Base-by-base conservation (phyloP, 2,888 invertebrate species). In the Andrena camellia region DNA sequence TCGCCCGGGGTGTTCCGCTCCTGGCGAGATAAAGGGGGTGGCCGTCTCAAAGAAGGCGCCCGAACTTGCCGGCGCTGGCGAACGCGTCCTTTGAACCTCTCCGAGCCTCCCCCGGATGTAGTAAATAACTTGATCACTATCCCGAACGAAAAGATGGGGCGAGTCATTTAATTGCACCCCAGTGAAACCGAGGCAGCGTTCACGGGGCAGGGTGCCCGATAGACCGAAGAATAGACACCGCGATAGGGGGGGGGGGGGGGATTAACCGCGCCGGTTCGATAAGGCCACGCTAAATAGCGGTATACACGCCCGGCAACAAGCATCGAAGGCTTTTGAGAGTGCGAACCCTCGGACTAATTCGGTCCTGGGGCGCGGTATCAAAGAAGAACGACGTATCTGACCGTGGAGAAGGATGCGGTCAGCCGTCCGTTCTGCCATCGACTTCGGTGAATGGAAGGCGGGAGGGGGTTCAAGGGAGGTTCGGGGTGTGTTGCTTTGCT, bases 331-430 rank as follows among this genome's bases (percentile, higher is more conserved):
- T 57, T 66, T 31, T 52, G 48, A 82, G 60, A 35, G 77, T 71
- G 83, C 26, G 70, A 73, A 82, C n/a, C 60, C 66, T 70, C 73
- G 60, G 26, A 52, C 66, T 77, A 77, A 83, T 83, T 77, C 50
- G 52, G 54, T 50, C 57, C 54, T 26, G 5, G 20, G 6, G 29
- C 42, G 52, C 10, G 52, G 77, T 68, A 77, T 77, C 72, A 73
- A 83, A 83, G 83, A 83, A 82, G 77, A 83, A 70, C 83, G 77
- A 73, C 59, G 82, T 54, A 70, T 59, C 52, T 33, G 62, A 70
- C 42, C 35, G 29, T 20, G 54, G 54, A 54, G 70, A 70, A 72
- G 68, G 83, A 81, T 71, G 81, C 3, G 82, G 81, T 72, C 69
- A 64, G 68, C 70, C 60, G 62, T 57, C 31, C 72, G 68, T 72